Evolutionary conservation across 1,140 invertebrate genomes (phyloP).

Genomic region (Brachionus paranguensis): DNA sequence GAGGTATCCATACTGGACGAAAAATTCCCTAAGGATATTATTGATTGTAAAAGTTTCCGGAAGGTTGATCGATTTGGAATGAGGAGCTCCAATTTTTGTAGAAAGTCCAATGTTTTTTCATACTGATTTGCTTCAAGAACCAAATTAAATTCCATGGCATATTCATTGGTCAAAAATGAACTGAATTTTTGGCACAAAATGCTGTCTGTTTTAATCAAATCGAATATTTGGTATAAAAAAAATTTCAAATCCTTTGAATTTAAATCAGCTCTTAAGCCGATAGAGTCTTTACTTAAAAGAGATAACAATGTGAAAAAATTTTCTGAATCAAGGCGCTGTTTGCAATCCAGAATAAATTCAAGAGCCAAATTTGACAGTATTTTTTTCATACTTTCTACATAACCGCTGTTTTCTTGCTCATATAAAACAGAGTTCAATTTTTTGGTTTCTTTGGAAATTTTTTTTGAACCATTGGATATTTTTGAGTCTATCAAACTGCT

Average conservation of each 20-base stretch:
- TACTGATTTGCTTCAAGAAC: background rate
- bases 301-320: background rate
- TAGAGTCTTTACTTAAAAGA: background rate
- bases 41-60: background rate
- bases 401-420: background rate
- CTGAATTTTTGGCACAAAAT: constrained; percentile 8
- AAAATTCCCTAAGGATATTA: background rate
- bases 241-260: background rate
- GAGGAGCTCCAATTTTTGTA: background rate
- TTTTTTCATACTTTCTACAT: background rate
- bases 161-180: background rate
- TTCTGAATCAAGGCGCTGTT: background rate
- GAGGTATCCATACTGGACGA: background rate
- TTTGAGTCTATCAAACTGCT: background rate
- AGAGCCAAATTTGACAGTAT: background rate
- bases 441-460: background rate
- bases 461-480: background rate
- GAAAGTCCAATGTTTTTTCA: background rate
- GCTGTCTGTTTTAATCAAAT: background rate
- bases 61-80: background rate
- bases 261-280: background rate
- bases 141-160: background rate
- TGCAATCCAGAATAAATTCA: constrained; percentile 18
- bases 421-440: background rate
- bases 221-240: background rate